A percentile compares a stretch with the other conserved stretches of the same genome.
These are phyloP conservation scores for Lasioglossum zephyrum DNA, from an alignment of 2,888 invertebrate genomes.

Conservation along the genomic window DNA sequence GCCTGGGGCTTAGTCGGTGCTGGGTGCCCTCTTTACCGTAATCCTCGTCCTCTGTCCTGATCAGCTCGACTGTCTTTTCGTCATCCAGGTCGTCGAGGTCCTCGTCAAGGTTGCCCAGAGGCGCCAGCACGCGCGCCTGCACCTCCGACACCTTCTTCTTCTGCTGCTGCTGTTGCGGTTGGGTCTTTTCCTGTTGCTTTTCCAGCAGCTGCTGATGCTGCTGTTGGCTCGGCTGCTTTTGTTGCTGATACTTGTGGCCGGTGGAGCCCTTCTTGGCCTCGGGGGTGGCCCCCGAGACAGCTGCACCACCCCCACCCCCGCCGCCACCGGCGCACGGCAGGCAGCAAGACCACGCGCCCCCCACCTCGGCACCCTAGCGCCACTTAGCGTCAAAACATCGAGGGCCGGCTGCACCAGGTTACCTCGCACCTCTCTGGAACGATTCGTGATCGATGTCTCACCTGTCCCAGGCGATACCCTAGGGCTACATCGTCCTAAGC, in stretches of 20 bases:
- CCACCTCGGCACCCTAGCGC: constrained; percentile 85
- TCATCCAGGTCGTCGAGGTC: constrained; percentile 74
- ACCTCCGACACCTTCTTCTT: constrained; percentile 59
- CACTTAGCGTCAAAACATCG: constrained; percentile 80
- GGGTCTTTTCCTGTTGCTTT: constrained; percentile 40
- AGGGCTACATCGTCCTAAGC: constrained; percentile 33
- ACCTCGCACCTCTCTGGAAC: constrained; percentile 6
- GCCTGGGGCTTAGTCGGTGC: constrained; percentile 89
- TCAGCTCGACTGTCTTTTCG: constrained; percentile 63
- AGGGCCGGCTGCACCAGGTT: constrained; percentile 63
- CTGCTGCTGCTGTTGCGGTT: constrained; percentile 74
- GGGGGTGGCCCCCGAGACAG: constrained; percentile 87
- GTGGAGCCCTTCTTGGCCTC: constrained; percentile 85
- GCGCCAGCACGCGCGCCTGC: constrained; percentile 67
- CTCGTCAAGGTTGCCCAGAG: constrained; percentile 78
- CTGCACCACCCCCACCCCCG: constrained; percentile 81
- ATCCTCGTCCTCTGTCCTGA: constrained; percentile 72
- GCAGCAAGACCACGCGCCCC: constrained; percentile 84
- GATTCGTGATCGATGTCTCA: not conserved
- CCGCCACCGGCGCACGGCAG: constrained; percentile 86
- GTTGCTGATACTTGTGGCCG: constrained; percentile 80
- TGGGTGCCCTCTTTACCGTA: constrained; percentile 83
- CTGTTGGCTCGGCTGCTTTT: constrained; percentile 72
- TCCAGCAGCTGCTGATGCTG: constrained; percentile 78
- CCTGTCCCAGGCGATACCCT: too few relatives aligned